phyloP scores from a whole-genome alignment of 2,888 invertebrate species.

The Limnephilus rhombicus region DNA sequence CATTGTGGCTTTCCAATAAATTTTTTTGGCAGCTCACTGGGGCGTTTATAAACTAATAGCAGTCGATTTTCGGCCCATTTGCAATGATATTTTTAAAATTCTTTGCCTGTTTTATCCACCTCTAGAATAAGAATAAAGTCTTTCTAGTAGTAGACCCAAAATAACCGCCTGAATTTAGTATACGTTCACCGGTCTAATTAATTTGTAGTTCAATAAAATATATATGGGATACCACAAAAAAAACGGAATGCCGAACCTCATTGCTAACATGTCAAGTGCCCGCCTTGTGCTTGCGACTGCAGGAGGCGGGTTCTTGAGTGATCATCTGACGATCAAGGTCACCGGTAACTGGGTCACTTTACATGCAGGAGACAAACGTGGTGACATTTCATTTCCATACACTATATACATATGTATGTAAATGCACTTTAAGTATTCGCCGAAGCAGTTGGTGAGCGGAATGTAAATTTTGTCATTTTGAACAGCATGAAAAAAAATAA shows the following conservation, averaged over 20 bases:
- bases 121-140: not conserved
- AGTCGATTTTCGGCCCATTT: not conserved
- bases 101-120: not conserved
- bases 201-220: not conserved
- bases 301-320: slow-evolving; percentile 18
- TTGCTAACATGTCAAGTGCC: not conserved
- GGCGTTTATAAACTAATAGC: too few species aligned
- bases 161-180: too few species aligned
- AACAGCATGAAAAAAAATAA: not conserved
- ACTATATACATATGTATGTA: not conserved
- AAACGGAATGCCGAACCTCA: slow-evolving; percentile 5
- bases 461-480: not conserved
- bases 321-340: slow-evolving; percentile 32
- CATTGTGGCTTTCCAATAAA: not conserved
- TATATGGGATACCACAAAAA: slow-evolving; percentile 4
- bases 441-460: not conserved
- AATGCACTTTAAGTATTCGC: not conserved
- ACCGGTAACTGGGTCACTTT: slow-evolving; percentile 26
- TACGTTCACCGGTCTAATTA: not conserved
- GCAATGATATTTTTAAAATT: not conserved
- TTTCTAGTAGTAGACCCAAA: not conserved
- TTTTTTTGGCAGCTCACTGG: not conserved
- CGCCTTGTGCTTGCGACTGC: not conserved
- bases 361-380: slow-evolving; percentile 18
- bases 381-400: slow-evolving; percentile 23